A percentile compares a stretch with the other conserved stretches of the same genome.
Evolutionary conservation across 2,113 vertebrate genomes (phyloP).

Genomic region (Otus sunia): DNA sequence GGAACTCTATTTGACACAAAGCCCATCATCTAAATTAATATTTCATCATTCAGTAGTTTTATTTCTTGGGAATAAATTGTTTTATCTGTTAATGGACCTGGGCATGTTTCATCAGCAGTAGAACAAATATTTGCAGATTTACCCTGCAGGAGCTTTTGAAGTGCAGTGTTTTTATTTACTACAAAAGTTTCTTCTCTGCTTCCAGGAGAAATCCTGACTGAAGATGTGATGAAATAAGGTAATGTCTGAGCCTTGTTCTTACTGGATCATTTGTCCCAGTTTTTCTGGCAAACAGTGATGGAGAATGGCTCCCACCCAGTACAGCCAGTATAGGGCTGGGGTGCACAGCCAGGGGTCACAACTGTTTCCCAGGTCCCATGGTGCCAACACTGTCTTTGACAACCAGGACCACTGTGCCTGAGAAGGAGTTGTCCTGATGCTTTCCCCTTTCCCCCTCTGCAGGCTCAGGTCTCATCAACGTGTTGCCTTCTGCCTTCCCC

Average conservation of each 20-base stretch:
- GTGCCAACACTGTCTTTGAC: background rate
- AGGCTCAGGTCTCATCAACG: background rate
- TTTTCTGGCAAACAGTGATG: rapidly evolving
- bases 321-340: background rate
- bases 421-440: background rate
- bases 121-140: background rate
- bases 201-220: background rate
- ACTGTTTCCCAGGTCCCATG: background rate
- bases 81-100: conserved; percentile 31
- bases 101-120: background rate
- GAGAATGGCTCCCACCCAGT: background rate
- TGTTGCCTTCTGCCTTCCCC: background rate
- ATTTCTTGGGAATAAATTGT: conserved; percentile 35
- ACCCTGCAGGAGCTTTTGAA: background rate
- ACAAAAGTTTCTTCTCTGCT: background rate
- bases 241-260: background rate
- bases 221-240: background rate
- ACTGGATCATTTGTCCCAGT: background rate
- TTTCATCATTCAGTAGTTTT: conserved; percentile 18
- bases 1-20: conserved; percentile 7
- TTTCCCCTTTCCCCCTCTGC: background rate
- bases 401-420: background rate
- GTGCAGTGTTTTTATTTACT: background rate
- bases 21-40: conserved; percentile 9
- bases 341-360: background rate